Evolutionary conservation across 1,140 invertebrate genomes (phyloP), one percentile per base, ranked within the genome.

Genomic region (Drosophila azteca): DNA sequence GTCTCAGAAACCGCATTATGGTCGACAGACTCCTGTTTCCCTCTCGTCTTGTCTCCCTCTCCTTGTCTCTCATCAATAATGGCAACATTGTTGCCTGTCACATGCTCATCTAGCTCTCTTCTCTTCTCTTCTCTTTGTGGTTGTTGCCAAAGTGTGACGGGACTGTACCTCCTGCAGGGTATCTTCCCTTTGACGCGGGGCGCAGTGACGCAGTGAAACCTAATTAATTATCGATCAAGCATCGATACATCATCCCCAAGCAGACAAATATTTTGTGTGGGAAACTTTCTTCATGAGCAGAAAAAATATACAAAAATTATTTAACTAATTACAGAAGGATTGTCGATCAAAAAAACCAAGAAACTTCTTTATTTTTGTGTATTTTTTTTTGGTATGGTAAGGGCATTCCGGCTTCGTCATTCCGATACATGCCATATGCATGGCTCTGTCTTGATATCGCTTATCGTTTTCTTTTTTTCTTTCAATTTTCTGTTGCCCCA

Each of bases 81-180:
- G 72, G 73, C 73, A 69, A 76, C 73, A 76, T 76, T 76, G 73
- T 76, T 76, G 73, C 73, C 55, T 76, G 73, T 76, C 73, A 76
- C 73, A 76, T 75, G 73, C 55, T 60, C 72, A 76, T 74, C 70
- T 74, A 53, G 68, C 48, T 58, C 39, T 39, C n/a, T n/a, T n/a
- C n/a, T n/a, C n/a, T n/a, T n/a, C n/a, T 1, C 11, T 59, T 26
- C 44, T 53, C 35, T 60, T 73, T 60, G 17, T 70, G 44, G 54
- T 22, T 26, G 31, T n/a, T 13, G 15, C 22, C 45, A 17, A 20
- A 17, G 22, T 20, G 17, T 20, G 17, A 20, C 17, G 29, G 26
- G 31, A 15, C 24, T 51, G 39, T 55, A 44, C 59, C n/a, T 31
- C n/a, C 15, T 15, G 41, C 17, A 43, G 67, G 45, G 67, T 69